phyloP scores from a whole-genome alignment of 2,113 vertebrate species.

The Podiceps cristatus region DNA sequence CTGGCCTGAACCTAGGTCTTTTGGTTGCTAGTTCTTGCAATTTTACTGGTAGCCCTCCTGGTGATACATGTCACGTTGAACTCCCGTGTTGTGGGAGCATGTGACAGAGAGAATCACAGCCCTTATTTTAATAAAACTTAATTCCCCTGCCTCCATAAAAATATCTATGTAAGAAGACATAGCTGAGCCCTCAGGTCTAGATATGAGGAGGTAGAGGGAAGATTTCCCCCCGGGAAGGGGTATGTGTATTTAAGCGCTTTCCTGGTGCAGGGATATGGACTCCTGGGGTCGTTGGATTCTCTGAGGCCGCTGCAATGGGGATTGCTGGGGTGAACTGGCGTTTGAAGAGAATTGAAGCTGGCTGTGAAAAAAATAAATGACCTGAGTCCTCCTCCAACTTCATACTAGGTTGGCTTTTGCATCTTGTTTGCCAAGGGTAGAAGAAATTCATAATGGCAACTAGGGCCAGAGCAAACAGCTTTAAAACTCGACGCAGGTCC shows the following conservation, averaged over 20 bases:
- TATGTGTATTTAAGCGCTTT: not conserved
- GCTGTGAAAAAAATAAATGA: not conserved
- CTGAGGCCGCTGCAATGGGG: not conserved
- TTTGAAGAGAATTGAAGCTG: not conserved
- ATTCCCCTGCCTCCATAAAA: not conserved
- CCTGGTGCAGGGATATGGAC: not conserved
- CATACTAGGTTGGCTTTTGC: not conserved
- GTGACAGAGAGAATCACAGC: conserved; percentile 41
- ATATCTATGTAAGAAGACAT: not conserved
- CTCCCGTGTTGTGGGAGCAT: not conserved
- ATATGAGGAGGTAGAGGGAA: not conserved
- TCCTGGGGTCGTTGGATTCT: accelerated
- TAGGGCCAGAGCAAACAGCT: not conserved
- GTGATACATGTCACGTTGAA: conserved; percentile 30
- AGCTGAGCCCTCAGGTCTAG: not conserved
- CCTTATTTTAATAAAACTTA: conserved; percentile 25
- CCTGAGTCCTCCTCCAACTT: not conserved
- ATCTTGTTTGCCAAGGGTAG: not conserved
- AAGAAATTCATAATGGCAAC: not conserved
- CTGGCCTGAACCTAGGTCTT: not conserved
- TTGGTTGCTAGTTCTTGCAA: not conserved
- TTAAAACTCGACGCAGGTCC: not conserved
- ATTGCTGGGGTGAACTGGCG: not conserved
- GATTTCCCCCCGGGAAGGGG: not conserved
- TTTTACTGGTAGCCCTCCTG: conserved; percentile 37